Evolutionary conservation across 1,140 invertebrate genomes (phyloP).

Genomic region (Bombyx mandarina): DNA sequence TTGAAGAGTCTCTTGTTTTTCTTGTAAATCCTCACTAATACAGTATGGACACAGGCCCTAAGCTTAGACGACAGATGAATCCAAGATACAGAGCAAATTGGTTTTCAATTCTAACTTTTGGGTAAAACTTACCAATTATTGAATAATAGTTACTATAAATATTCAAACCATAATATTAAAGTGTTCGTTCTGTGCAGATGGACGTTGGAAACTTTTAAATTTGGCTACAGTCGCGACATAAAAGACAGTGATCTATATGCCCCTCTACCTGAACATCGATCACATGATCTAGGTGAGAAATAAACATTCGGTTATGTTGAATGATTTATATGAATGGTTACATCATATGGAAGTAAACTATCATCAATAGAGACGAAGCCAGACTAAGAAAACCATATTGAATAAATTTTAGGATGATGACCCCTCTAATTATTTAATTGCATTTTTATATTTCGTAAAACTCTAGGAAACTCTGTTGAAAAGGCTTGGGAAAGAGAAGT

Average conservation of each 20-base stretch:
- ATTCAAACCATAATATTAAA: background rate
- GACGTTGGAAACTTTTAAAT: slow-evolving; percentile 68
- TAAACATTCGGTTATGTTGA: too few species aligned
- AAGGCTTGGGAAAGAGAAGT: slow-evolving; percentile 71
- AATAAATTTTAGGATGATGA: background rate
- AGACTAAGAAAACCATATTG: background rate
- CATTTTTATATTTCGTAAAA: background rate
- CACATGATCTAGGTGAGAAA: slow-evolving; percentile 51
- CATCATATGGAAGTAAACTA: background rate
- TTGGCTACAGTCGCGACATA: slow-evolving; percentile 72
- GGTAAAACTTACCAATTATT: slow-evolving; percentile 30
- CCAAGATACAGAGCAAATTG: slow-evolving; percentile 64
- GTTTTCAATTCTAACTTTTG: slow-evolving; percentile 67
- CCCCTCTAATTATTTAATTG: background rate
- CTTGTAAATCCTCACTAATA: background rate
- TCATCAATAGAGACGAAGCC: background rate
- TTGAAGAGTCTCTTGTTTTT: too few species aligned
- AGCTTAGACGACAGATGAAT: slow-evolving; percentile 51
- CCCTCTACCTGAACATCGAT: slow-evolving; percentile 72
- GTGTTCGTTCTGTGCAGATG: slow-evolving; percentile 50
- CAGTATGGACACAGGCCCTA: slow-evolving; percentile 61
- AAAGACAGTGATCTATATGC: slow-evolving; percentile 72
- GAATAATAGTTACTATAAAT: background rate
- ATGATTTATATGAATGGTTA: background rate
- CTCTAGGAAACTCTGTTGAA: slow-evolving; percentile 71